Evolutionary conservation across 2,113 vertebrate species (phyloP).

Genomic region (Tauraco erythrolophus): DNA sequence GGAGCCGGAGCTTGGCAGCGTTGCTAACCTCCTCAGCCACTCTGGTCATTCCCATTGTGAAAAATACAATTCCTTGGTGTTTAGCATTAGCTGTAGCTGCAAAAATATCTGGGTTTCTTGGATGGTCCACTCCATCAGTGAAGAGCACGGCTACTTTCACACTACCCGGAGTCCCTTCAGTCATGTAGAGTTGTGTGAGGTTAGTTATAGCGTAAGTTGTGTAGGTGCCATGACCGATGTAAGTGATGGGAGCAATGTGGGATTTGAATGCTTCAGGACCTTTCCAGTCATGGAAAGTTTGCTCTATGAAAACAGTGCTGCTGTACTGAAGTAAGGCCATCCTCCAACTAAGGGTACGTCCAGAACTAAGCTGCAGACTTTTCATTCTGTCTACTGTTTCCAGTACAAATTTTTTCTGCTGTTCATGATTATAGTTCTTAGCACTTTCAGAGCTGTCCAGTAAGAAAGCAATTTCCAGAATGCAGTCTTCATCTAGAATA

Average conservation of each 20-base stretch:
- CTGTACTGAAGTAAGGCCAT: constrained; percentile 91
- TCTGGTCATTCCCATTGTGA: constrained; percentile 87
- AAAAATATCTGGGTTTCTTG: constrained; percentile 91
- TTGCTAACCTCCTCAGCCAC: constrained; percentile 84
- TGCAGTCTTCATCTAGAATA: constrained; percentile 85
- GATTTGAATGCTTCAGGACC: constrained; percentile 85
- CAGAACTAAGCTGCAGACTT: constrained; percentile 77
- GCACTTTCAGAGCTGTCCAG: constrained; percentile 92
- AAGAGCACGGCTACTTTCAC: constrained; percentile 85
- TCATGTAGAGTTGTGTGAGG: constrained; percentile 87
- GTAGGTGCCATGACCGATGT: constrained; percentile 91
- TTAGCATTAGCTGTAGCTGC: constrained; percentile 89
- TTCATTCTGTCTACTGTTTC: constrained; percentile 84
- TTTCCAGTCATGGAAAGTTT: constrained; percentile 87
- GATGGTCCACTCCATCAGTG: constrained; percentile 87
- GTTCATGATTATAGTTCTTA: constrained; percentile 85
- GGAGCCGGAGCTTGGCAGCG: constrained; percentile 82
- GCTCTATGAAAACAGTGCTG: constrained; percentile 88
- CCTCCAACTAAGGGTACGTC: constrained; percentile 81
- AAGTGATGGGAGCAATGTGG: constrained; percentile 79
- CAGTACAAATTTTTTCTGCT: constrained; percentile 86
- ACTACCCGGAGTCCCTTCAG: constrained; percentile 79
- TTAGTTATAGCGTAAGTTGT: constrained; percentile 93
- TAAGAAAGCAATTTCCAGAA: constrained; percentile 88
- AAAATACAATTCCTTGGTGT: constrained; percentile 88